phyloP scores from a whole-genome alignment of 2,113 vertebrate genomes.

The Leucosticte australis region DNA sequence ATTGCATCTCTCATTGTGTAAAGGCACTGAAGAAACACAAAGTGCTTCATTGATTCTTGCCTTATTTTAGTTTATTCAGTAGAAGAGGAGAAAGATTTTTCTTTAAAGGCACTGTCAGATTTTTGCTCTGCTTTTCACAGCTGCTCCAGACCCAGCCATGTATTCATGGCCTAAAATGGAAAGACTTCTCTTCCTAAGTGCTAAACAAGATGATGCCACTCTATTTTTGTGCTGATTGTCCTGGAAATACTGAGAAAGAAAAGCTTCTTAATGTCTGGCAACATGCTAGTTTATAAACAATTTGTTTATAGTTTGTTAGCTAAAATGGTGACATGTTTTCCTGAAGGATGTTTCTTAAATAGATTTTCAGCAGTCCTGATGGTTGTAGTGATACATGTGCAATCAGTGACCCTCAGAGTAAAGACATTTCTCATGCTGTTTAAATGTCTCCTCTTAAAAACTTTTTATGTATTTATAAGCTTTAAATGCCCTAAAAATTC shows the following conservation, averaged over 20 bases:
- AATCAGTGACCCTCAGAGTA: background rate
- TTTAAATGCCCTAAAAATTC: background rate
- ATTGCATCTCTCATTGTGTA: background rate
- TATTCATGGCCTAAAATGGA: conserved; percentile 18
- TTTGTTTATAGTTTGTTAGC: background rate
- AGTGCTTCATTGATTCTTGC: background rate
- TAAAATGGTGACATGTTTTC: background rate
- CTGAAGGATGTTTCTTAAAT: background rate
- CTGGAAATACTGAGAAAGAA: background rate
- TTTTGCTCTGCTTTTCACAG: background rate
- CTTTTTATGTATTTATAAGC: background rate
- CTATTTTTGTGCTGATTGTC: conserved; percentile 16
- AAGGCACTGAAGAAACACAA: background rate
- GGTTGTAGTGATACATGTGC: background rate
- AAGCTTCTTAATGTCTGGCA: background rate
- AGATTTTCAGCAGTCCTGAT: background rate
- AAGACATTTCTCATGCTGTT: background rate
- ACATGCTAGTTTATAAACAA: background rate
- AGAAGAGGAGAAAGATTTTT: background rate
- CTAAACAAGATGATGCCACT: background rate
- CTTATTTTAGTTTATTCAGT: background rate
- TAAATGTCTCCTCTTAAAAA: background rate
- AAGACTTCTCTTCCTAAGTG: background rate
- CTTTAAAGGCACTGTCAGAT: background rate
- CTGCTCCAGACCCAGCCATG: background rate